Evolutionary conservation across 2,797 vertebrate genomes (phyloP).

Genomic region (Atherinosoma microstoma): DNA sequence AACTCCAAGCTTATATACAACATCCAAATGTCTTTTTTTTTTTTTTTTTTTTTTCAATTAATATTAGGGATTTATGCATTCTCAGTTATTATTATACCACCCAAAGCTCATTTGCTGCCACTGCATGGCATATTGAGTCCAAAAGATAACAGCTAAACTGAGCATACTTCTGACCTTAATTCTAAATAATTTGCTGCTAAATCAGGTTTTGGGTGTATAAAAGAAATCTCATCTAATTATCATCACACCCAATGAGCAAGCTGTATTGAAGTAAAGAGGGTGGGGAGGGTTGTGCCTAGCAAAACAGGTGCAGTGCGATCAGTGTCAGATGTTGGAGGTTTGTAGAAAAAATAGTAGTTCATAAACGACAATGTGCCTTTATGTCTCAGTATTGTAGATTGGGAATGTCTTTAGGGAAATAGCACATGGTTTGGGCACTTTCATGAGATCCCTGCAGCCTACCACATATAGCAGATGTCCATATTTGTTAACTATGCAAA

Average conservation of each 20-base stretch:
- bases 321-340: slow-evolving; percentile 4
- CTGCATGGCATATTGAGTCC: neutral
- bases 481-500: slow-evolving; percentile 27
- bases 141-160: neutral
- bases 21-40: neutral
- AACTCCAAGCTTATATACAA: neutral
- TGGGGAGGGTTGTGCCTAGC: slow-evolving; percentile 11
- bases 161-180: neutral
- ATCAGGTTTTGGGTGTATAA: neutral
- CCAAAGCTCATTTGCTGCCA: neutral
- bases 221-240: neutral
- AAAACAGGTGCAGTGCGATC: neutral
- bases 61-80: neutral
- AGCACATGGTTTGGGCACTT: slow-evolving; percentile 33
- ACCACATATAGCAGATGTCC: neutral
- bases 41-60: neutral
- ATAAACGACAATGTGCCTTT: slow-evolving; percentile 8
- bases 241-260: neutral
- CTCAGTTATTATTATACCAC: neutral
- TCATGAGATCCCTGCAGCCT: slow-evolving; percentile 27
- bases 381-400: slow-evolving; percentile 31
- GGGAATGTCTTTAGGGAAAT: slow-evolving; percentile 23
- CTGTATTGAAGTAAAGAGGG: slow-evolving; percentile 4
- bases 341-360: slow-evolving; percentile 8
- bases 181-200: neutral